These are phyloP conservation scores for Hirtodrosophila alboralis DNA, from an alignment of 2,888 invertebrate genomes.

Conservation along the genomic window DNA sequence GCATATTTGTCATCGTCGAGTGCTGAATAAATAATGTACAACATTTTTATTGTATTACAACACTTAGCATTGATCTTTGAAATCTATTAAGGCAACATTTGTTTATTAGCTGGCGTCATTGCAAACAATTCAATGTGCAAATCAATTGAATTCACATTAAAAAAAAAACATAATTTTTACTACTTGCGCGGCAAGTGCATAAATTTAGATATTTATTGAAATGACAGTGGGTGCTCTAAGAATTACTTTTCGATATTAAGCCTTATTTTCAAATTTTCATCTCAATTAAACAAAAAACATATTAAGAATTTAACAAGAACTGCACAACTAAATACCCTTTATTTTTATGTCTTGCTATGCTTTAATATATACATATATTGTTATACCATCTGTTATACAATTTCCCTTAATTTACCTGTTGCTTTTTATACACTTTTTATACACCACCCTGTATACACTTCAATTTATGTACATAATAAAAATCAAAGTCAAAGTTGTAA, in stretches of 20 bases:
- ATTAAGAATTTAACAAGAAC: no score
- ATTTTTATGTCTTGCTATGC: no score
- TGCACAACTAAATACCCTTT: no score
- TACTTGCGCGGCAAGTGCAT: constrained; percentile 14
- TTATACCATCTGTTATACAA: no score
- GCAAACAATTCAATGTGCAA: constrained; percentile 24
- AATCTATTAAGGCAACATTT: constrained; percentile 32
- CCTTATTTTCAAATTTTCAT: no score
- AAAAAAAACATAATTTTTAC: constrained; percentile 1
- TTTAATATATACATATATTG: no score
- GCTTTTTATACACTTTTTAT: no score
- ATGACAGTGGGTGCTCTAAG: background rate
- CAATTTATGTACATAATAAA: background rate
- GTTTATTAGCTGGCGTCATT: constrained; percentile 19
- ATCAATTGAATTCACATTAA: background rate
- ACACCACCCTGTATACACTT: no score
- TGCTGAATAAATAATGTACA: constrained; percentile 25
- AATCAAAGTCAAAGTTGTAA: constrained; percentile 1
- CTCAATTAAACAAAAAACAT: no score
- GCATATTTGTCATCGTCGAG: constrained; percentile 11
- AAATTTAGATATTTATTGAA: constrained; percentile 29
- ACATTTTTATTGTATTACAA: constrained; percentile 39
- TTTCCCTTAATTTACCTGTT: no score
- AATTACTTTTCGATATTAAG: no score
- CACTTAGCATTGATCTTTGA: constrained; percentile 60